Percentiles rank a stretch among this genome's conserved stretches.
Evolutionary conservation across 2,888 invertebrate genomes (phyloP).

Genomic region (Boloria euphrosyne): DNA sequence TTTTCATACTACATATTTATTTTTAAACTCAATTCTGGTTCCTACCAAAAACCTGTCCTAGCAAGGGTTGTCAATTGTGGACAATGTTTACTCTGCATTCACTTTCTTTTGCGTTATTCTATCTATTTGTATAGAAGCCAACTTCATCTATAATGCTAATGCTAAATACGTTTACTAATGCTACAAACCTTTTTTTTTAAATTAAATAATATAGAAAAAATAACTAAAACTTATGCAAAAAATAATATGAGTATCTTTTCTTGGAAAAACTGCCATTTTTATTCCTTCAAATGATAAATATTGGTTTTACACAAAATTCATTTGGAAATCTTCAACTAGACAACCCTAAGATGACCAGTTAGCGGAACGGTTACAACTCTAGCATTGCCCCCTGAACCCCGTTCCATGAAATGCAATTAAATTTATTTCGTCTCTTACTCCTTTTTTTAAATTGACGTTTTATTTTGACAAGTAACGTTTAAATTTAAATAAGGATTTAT

Average conservation of each 20-base stretch:
- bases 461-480: neutral
- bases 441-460: neutral
- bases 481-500: neutral
- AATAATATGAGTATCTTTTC: too few relatives aligned
- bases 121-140: too few relatives aligned
- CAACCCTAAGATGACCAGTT: slow-evolving; percentile 38
- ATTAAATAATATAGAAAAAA: too few relatives aligned
- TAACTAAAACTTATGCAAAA: too few relatives aligned
- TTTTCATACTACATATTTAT: slow-evolving; percentile 15
- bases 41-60: neutral
- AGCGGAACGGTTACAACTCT: slow-evolving; percentile 51
- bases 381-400: slow-evolving; percentile 61
- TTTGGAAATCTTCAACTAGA: neutral
- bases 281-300: too few relatives aligned
- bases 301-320: neutral
- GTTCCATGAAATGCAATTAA: slow-evolving; percentile 63
- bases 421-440: slow-evolving; percentile 44
- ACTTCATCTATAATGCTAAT: too few relatives aligned
- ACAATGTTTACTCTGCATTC: too few relatives aligned
- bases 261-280: too few relatives aligned
- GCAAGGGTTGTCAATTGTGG: neutral
- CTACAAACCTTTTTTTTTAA: too few relatives aligned
- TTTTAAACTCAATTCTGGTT: neutral
- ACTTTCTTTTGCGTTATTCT: too few relatives aligned
- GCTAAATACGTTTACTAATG: too few relatives aligned